These are phyloP conservation scores for Neria commutata DNA, from an alignment of 2,888 invertebrate species.

Conservation along the genomic window DNA sequence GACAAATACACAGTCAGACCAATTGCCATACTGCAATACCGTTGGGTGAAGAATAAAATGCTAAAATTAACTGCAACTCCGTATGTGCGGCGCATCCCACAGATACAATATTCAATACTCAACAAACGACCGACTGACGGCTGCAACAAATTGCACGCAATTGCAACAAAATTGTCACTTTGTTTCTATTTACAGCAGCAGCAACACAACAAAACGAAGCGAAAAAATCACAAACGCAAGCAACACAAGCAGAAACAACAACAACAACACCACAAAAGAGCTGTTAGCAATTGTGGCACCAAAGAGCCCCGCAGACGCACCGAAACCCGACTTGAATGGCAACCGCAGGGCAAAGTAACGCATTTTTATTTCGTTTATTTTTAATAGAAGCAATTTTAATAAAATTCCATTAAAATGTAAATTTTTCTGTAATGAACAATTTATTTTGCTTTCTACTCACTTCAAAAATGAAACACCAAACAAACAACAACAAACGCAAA, in stretches of 20 bases:
- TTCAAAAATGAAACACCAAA: not conserved
- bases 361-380: not conserved
- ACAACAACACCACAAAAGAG: slow-evolving; percentile 45
- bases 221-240: slow-evolving; percentile 30
- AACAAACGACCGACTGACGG: not conserved
- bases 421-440: slow-evolving; percentile 23
- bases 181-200: not conserved
- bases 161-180: not conserved
- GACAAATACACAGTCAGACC: slow-evolving; percentile 18
- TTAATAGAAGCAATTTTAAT: slow-evolving; percentile 9
- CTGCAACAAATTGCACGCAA: not conserved
- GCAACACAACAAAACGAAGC: slow-evolving; percentile 33
- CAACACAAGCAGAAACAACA: slow-evolving; percentile 43
- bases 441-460: not conserved
- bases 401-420: slow-evolving; percentile 38
- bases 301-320: slow-evolving; percentile 65
- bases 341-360: slow-evolving; percentile 63
- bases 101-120: slow-evolving; percentile 21
- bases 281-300: slow-evolving; percentile 65
- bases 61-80: not conserved
- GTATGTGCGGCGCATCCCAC: not conserved
- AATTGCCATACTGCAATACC: slow-evolving; percentile 13
- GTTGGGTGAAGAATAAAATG: not conserved
- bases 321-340: slow-evolving; percentile 69
- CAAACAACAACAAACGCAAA: slow-evolving; percentile 8